Evolutionary conservation across 2,888 invertebrate genomes (phyloP), one percentile per base, ranked within the genome.

Genomic region (Mythimna pallens): DNA sequence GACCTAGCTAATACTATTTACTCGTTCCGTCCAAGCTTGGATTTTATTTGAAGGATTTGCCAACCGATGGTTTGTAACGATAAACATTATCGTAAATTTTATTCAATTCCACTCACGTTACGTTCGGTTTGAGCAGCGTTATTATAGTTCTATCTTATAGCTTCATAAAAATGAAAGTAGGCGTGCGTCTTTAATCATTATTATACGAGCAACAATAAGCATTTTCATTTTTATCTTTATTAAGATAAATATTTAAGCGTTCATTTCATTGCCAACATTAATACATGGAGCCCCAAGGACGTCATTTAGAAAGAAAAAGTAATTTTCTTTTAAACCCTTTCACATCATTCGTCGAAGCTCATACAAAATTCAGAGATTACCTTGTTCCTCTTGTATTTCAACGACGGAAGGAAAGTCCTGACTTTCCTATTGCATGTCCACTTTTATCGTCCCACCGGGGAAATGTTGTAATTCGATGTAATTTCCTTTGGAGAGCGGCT

Each of bases 381-480:
- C 69, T 71, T 84, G 76, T 84, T 81, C 81, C 76, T 79, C 74
- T 79, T 82, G 77, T 88, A 83, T 84, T 84, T 85, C 81, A 76
- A 83, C 80, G 80, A 82, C 69, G 71, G 64, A 73, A 80, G 66
- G 63, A 88, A 85, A 83, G 70, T 85, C 78, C 73, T 73, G 82
- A 83, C 85, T 86, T 89, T 77, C 74, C 76, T 77, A 83, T 81
- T 72, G 78, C 84, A 79, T 75, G 80, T 86, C 86, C 84, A 80
- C 82, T 87, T 88, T 88, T 88, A 89, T 90, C 83, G 83, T 84
- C 84, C 85, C 83, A 78, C 83, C 50, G 87, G 85, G 88, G 79
- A 89, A 89, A 90, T 89, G 86, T 87, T 86, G 88, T 90, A 90
- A 92, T 91, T 90, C 90, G 78, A 86, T 88, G 90, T 90, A 91